Evolutionary conservation across 35 echinoderm and acorn worm species (phyloP).

Genomic region (Lytechinus pictus): DNA sequence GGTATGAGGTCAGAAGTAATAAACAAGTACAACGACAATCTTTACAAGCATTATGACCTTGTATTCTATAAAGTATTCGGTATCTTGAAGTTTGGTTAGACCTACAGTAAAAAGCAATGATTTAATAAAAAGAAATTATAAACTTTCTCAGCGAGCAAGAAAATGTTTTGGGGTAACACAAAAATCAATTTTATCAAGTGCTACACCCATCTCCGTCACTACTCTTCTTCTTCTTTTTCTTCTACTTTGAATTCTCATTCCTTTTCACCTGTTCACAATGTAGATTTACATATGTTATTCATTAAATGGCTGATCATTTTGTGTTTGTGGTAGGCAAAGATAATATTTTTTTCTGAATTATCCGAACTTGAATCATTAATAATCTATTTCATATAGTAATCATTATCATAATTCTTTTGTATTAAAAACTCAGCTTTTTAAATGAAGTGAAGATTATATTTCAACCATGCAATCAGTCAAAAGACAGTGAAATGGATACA

Average conservation of each 20-base stretch:
- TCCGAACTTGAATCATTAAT: background rate
- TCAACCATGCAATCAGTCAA: background rate
- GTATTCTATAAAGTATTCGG: background rate
- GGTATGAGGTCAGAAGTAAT: no score
- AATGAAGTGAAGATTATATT: background rate
- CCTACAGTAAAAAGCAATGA: background rate
- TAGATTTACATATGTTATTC: no score
- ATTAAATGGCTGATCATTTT: no score
- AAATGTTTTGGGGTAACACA: background rate
- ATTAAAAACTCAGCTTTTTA: background rate
- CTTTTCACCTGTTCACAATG: no score
- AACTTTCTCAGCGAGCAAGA: slow-evolving; percentile 8
- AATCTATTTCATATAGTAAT: background rate
- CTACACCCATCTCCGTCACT: background rate
- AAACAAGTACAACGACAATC: no score
- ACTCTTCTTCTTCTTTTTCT: no score
- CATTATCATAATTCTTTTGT: background rate
- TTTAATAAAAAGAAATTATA: background rate
- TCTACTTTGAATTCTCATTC: no score
- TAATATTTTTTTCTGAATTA: background rate
- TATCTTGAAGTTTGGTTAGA: background rate
- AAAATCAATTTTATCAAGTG: background rate
- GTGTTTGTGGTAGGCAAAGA: no score
- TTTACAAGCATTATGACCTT: no score
- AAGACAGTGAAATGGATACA: background rate